Evolutionary conservation across 2,113 vertebrate species (phyloP).

Genomic region (Archilochus colubris): DNA sequence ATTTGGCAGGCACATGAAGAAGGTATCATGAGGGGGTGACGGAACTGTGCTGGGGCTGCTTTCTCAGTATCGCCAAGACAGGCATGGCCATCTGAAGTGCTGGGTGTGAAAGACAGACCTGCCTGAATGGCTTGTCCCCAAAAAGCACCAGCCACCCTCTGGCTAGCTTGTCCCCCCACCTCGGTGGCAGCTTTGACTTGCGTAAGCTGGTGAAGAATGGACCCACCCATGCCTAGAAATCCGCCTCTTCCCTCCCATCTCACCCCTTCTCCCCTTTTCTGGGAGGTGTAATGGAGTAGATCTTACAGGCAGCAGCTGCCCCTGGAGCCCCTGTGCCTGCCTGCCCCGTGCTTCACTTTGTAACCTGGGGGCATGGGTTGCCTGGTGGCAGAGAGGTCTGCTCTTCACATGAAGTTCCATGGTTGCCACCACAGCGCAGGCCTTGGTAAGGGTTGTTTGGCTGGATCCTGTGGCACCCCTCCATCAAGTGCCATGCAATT

Average conservation of each 20-base stretch:
- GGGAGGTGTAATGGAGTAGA: constrained; percentile 44
- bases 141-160: background rate
- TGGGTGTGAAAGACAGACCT: background rate
- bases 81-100: background rate
- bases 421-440: background rate
- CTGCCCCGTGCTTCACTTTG: background rate
- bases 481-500: background rate
- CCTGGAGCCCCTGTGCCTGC: background rate
- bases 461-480: rapidly evolving
- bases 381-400: background rate
- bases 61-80: background rate
- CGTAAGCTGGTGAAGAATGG: constrained; percentile 42
- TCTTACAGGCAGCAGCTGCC: constrained; percentile 37
- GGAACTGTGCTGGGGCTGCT: background rate
- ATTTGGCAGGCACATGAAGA: background rate
- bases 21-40: background rate
- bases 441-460: background rate
- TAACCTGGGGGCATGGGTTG: background rate
- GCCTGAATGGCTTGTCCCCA: background rate
- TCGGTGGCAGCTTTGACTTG: constrained; percentile 43
- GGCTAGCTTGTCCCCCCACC: background rate
- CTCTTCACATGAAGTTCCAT: background rate
- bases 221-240: constrained; percentile 61
- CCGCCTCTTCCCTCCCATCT: constrained; percentile 34
- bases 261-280: constrained; percentile 20